Base-by-base conservation (phyloP, 2,797 vertebrate genomes). In the Acipenser transmontanus region DNA sequence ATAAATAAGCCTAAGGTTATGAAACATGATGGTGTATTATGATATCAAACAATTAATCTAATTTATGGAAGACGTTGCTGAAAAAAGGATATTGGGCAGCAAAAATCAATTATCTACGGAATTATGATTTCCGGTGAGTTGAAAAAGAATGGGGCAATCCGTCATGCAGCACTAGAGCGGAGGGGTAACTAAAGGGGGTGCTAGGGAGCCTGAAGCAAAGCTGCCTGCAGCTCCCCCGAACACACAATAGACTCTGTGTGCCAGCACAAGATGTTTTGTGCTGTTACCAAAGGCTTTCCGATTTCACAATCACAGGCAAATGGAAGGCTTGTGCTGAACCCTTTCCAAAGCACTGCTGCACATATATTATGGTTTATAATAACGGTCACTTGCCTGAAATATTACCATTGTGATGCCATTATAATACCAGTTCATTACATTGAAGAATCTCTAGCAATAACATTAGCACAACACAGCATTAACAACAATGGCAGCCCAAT, bases 31-130 rank as follows among this genome's bases (percentile, higher is more conserved):
- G 66, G 2, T 34, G 34, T 34, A 60, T 72, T 70, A 74, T 61
- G 68, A 67, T 70, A 63, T 69, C 56, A 57, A 60, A 49, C 69
- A 79, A 84, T 70, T 77, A 70, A 84, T 82, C 61, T 48, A 54
- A 75, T 76, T 70, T 71, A 71, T 77, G 71, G 74, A 66, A 70
- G 75, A 73, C 66, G 59, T 49, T 66, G 59, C 10, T 67, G 69
- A 57, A 68, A 63, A 76, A 73, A 78, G 61, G 76, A 57, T 57
- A 57, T 57, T 57, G 54, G 76, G 79, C 84, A 75, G 71, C 74
- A 74, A 74, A 66, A 87, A 86, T 87, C 77, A 62, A 81, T 87
- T 87, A 66, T 80, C 68, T 73, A 74, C 73, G 68, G 59, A 50
- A 57, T 76, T 70, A 64, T 67, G 70, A 72, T 78, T 81, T 84